Conservation (phyloP, 2,113 vertebrate genomes). For the Microcebus tavaratra region DNA sequence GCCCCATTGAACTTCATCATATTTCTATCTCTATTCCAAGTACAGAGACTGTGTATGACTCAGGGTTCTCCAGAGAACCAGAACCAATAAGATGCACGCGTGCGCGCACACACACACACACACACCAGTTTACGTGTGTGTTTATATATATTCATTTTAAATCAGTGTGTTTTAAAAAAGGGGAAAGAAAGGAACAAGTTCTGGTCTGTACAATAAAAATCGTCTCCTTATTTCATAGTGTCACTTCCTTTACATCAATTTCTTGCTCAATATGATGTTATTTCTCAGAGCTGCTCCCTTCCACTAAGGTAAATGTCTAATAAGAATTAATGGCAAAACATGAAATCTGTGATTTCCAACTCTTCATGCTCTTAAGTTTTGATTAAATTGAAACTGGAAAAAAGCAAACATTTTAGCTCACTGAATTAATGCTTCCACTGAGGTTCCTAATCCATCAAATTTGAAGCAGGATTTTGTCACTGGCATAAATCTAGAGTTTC, state of each 20-base stretch:
- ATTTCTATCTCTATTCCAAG: not conserved
- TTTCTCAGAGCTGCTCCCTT: not conserved
- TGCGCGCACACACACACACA: fast-evolving
- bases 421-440: not conserved
- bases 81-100: fast-evolving
- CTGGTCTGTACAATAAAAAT: too few species aligned
- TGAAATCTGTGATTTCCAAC: not conserved
- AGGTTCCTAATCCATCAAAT: not conserved
- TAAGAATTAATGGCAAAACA: not conserved
- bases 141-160: not conserved
- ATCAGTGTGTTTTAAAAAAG: not conserved
- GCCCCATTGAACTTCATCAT: not conserved
- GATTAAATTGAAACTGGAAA: not conserved
- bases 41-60: not conserved
- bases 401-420: not conserved
- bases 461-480: not conserved
- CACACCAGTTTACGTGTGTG: not conserved
- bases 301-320: not conserved
- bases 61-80: not conserved
- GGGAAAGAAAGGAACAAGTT: too few species aligned
- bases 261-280: not conserved
- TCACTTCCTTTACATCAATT: not conserved
- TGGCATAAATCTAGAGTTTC: not conserved
- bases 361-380: not conserved
- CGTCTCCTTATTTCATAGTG: not conserved